Evolutionary conservation across 2,888 invertebrate species (phyloP).

Genomic region (Mantis religiosa): DNA sequence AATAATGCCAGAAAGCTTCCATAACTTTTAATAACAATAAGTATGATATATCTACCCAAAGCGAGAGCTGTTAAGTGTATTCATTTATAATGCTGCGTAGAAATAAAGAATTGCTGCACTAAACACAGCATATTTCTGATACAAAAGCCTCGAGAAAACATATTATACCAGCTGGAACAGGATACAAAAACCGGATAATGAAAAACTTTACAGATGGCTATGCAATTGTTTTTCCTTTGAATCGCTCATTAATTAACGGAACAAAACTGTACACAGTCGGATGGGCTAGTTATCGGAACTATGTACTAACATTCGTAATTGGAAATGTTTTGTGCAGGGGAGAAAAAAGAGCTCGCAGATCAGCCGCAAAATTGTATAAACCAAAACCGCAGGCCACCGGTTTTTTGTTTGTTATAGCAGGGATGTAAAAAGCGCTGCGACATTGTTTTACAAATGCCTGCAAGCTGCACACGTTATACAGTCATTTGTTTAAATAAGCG

Average conservation of each 20-base stretch:
- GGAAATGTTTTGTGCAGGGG: neutral
- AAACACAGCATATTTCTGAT: too few species aligned
- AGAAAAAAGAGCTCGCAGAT: neutral
- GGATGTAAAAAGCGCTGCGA: neutral
- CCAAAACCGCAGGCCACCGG: neutral
- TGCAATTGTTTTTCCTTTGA: neutral
- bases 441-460: too few species aligned
- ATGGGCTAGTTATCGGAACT: neutral
- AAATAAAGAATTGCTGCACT: too few species aligned
- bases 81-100: too few species aligned
- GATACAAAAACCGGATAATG: neutral
- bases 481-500: too few species aligned
- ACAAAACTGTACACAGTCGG: neutral
- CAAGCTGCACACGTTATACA: too few species aligned
- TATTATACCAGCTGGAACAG: neutral
- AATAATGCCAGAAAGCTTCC: too few species aligned
- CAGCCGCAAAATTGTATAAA: neutral
- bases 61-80: too few species aligned
- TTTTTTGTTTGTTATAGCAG: neutral
- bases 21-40: too few species aligned
- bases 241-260: neutral
- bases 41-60: too few species aligned
- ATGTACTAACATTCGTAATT: neutral
- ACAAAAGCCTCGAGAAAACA: too few species aligned
- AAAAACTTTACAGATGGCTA: neutral